A percentile compares a stretch with the other conserved stretches of the same genome.
These are phyloP conservation scores for Drosophila pegasa DNA, from an alignment of 2,888 invertebrate genomes.

Conservation along the genomic window DNA sequence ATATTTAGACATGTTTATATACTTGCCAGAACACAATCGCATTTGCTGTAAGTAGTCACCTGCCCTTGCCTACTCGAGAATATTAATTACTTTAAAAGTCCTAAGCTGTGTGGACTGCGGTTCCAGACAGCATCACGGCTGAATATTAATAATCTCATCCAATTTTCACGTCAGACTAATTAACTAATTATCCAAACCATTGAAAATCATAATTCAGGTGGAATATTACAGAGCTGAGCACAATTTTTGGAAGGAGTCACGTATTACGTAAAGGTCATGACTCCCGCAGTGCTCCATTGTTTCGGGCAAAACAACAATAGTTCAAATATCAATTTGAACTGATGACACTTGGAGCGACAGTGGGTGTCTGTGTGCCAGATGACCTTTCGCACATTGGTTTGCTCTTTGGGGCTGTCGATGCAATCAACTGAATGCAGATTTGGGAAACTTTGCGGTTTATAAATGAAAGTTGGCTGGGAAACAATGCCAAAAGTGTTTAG, in stretches of 20 bases:
- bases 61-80: neutral
- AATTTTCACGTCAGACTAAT: neutral
- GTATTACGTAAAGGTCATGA: neutral
- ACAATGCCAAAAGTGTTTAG: constrained; percentile 10
- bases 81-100: constrained; percentile 5
- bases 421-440: constrained; percentile 6
- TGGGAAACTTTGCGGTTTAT: constrained; percentile 1
- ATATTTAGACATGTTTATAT: neutral
- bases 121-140: neutral
- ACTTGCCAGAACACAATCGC: neutral
- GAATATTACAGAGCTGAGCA: neutral
- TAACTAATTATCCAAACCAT: neutral
- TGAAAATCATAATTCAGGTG: neutral
- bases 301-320: neutral
- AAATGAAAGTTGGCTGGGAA: constrained; percentile 8
- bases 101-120: neutral
- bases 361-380: neutral
- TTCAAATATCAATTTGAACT: neutral
- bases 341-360: neutral
- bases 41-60: neutral
- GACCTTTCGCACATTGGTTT: neutral
- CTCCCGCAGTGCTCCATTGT: neutral
- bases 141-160: neutral
- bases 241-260: neutral
- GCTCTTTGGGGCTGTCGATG: neutral